Evolutionary conservation across 2,888 invertebrate genomes (phyloP), one percentile per base, ranked within the genome.

Genomic region (Morpho helenor): DNA sequence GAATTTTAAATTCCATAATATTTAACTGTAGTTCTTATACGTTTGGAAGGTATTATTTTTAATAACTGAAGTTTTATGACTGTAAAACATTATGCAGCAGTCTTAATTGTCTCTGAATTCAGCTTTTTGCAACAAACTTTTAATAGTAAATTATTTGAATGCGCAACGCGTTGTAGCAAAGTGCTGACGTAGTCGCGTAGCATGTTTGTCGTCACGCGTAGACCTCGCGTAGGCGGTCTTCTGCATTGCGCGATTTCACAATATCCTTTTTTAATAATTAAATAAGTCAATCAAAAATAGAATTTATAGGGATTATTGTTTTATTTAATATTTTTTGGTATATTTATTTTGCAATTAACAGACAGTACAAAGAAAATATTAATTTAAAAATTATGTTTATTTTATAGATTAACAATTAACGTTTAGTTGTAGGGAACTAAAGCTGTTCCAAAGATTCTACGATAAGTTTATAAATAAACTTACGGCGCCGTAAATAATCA

Each of bases 111-210:
- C 31, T 31, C 31, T 31, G 31, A 31, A 31, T 31, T 31, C 46
- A 39, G 16, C 9, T 49, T 9, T 44, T 40, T 44, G 8, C 16
- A n/a, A n/a, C 49, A 49, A 49, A 40, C n/a, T n/a, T 48, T n/a
- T 31, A 39, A n/a, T 48, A 31, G 23, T 31, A 31, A 31, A 31
- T 31, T 31, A 31, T 31, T 31, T 39, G 60, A 61, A 61, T 63
- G 61, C 82, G 82, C 84, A 75, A 80, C 51, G 59, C 57, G 60
- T 52, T 56, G 71, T 70, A 69, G 67, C 64, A 54, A 63, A 60
- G 48, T 65, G 70, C 68, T 68, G 68, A 67, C 70, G 74, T 71
- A 69, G 69, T 61, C 57, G 56, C 70, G 71, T 71, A 72, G 72
- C 69, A 63, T 59, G 59, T 61, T 57, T 62, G 59, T 61, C 66